A percentile compares a stretch with the other conserved stretches of the same genome.
These are phyloP conservation scores for Argopecten irradians DNA, from an alignment of 1,140 invertebrate species.

Conservation along the genomic window DNA sequence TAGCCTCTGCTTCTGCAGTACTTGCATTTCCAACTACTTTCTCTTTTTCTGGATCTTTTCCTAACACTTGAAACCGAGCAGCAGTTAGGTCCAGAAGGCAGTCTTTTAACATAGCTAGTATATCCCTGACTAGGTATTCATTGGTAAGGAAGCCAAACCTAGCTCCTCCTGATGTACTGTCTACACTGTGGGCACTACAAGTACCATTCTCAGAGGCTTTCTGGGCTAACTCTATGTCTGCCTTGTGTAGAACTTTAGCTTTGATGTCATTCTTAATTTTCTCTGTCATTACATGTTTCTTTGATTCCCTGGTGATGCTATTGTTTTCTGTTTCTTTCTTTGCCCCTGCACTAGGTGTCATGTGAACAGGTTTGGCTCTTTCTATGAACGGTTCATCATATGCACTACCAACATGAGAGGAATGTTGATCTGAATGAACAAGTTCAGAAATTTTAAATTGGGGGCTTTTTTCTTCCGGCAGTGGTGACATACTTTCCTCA, in stretches of 20 bases:
- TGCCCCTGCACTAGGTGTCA: not conserved
- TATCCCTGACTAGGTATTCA: conserved; percentile 74
- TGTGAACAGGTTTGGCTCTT: not conserved
- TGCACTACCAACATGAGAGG: conserved; percentile 15
- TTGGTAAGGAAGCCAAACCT: conserved; percentile 73
- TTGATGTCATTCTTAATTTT: conserved; percentile 3
- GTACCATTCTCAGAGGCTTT: conserved; percentile 51
- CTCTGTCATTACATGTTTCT: not conserved
- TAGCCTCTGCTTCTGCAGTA: not conserved
- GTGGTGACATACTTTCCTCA: conserved; percentile 39
- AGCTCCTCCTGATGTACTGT: conserved; percentile 50
- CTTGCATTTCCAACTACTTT: conserved; percentile 33
- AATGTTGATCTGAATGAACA: not conserved
- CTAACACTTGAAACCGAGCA: conserved; percentile 59
- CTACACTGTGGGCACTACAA: conserved; percentile 56
- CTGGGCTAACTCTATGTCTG: not conserved
- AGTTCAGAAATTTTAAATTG: not conserved
- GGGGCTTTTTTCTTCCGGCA: not conserved
- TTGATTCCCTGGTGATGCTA: not conserved
- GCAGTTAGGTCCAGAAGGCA: conserved; percentile 68
- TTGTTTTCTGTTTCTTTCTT: conserved; percentile 3
- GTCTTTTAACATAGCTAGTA: conserved; percentile 71
- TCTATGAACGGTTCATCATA: conserved; percentile 70
- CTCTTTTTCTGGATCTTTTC: conserved; percentile 52
- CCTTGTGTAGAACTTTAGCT: not conserved